phyloP scores from a whole-genome alignment of 2,113 vertebrate genomes.

The Elgaria multicarinata region DNA sequence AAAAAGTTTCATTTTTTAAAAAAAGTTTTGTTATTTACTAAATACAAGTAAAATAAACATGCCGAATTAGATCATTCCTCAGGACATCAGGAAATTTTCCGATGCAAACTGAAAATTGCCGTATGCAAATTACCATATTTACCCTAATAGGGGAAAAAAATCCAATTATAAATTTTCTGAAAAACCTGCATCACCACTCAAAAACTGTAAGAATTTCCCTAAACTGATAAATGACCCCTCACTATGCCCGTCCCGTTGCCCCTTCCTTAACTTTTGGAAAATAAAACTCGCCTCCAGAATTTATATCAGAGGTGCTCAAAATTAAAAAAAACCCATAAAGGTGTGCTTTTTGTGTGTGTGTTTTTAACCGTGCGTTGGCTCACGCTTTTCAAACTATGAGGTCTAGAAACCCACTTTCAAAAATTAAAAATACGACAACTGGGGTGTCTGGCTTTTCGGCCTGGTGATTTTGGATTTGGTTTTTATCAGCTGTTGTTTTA shows the following conservation, averaged over 20 bases:
- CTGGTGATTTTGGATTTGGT: background rate
- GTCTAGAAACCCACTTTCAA: background rate
- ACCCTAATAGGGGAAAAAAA: too few species aligned
- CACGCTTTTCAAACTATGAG: too few species aligned
- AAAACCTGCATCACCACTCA: too few species aligned
- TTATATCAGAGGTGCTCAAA: background rate
- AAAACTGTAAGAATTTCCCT: background rate
- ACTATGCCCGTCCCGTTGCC: background rate
- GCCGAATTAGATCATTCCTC: too few species aligned
- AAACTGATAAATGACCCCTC: background rate
- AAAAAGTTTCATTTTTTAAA: too few species aligned
- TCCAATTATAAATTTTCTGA: too few species aligned
- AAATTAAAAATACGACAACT: background rate
- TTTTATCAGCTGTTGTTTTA: background rate
- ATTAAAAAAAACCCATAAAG: background rate
- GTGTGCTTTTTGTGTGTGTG: too few species aligned
- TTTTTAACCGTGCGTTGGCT: background rate
- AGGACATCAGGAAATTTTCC: too few species aligned
- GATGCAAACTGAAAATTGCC: too few species aligned
- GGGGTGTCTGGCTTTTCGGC: background rate
- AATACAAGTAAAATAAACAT: too few species aligned
- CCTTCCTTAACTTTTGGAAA: background rate
- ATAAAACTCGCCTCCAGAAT: background rate
- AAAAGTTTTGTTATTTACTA: too few species aligned
- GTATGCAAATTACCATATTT: too few species aligned